Percentiles rank a stretch among this genome's conserved stretches.
Conservation (phyloP, 1,140 invertebrate genomes). For the Nephila pilipes region DNA sequence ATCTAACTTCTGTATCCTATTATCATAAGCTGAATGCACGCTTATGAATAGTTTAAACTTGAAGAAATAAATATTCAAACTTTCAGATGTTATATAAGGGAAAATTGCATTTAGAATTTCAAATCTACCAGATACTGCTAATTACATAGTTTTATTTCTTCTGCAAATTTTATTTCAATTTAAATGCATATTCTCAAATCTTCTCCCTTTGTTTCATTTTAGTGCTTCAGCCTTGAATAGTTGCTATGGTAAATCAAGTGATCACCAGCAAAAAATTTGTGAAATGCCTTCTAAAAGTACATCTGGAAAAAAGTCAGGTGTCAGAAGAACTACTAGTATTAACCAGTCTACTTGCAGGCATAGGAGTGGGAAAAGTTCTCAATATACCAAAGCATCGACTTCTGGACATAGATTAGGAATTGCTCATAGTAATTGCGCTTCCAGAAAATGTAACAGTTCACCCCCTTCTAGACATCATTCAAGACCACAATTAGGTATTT, state of each 20-base stretch:
- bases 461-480: constrained; percentile 59
- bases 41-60: too few relatives aligned
- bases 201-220: not conserved
- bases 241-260: constrained; percentile 57
- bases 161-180: too few relatives aligned
- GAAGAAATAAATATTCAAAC: too few relatives aligned
- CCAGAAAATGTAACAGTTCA: constrained; percentile 48
- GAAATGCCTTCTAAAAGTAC: constrained; percentile 39
- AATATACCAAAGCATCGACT: constrained; percentile 52
- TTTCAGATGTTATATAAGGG: too few relatives aligned
- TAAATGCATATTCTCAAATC: too few relatives aligned
- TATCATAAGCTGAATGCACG: too few relatives aligned
- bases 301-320: constrained; percentile 49
- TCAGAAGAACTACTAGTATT: constrained; percentile 50
- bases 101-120: too few relatives aligned
- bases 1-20: too few relatives aligned
- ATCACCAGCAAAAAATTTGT: constrained; percentile 59
- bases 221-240: constrained; percentile 70
- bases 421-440: constrained; percentile 41
- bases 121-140: too few relatives aligned
- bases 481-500: constrained; percentile 56
- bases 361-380: constrained; percentile 56
- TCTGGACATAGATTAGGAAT: constrained; percentile 45
- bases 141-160: too few relatives aligned
- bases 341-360: constrained; percentile 50